Percentiles rank a stretch among this genome's conserved stretches.
phyloP scores from a whole-genome alignment of 2,113 vertebrate species.

The Anarrhichthys ocellatus region DNA sequence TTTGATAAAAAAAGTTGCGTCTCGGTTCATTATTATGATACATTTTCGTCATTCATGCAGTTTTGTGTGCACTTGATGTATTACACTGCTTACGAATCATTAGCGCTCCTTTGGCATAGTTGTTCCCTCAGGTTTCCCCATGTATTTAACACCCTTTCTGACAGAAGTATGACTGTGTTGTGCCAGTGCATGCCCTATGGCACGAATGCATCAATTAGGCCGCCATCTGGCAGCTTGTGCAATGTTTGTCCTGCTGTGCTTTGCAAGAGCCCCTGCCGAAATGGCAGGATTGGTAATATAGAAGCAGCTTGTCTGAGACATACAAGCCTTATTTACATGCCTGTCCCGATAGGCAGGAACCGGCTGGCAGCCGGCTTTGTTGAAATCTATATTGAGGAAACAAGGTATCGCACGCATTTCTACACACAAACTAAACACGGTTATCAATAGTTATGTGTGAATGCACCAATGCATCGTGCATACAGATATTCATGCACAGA shows the following conservation, averaged over 20 bases:
- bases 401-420: neutral
- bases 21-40: neutral
- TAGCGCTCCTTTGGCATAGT: constrained; percentile 15
- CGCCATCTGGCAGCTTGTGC: constrained; percentile 64
- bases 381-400: constrained; percentile 13
- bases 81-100: constrained; percentile 7
- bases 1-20: neutral
- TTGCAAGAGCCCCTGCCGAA: constrained; percentile 40
- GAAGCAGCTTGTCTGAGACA: constrained; percentile 62
- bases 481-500: neutral
- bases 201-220: constrained; percentile 47
- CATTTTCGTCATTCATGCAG: neutral
- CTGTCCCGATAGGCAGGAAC: constrained; percentile 38
- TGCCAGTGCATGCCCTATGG: constrained; percentile 48
- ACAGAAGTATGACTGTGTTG: constrained; percentile 9
- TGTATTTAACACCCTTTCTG: constrained; percentile 47
- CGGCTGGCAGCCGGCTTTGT: constrained; percentile 13
- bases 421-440: neutral
- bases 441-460: neutral
- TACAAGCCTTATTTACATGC: constrained; percentile 58
- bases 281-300: constrained; percentile 48
- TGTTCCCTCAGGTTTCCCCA: constrained; percentile 14
- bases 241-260: constrained; percentile 55
- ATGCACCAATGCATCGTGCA: neutral
- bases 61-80: neutral